Evolutionary conservation across 2,888 invertebrate genomes (phyloP), one percentile per base, ranked within the genome.

Genomic region (Emmelina monodactyla): DNA sequence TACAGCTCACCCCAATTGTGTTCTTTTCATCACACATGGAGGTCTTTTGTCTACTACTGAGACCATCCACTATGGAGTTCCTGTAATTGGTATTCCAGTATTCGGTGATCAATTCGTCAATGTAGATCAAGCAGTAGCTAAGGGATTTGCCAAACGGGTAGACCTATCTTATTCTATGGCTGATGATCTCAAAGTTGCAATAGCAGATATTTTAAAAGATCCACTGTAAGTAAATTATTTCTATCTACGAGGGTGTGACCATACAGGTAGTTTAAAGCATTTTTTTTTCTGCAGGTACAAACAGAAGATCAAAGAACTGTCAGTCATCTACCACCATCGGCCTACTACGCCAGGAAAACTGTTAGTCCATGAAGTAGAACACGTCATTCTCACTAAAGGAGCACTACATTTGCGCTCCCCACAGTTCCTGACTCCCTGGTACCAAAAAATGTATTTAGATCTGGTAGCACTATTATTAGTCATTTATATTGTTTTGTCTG

Each of bases 1-100:
- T n/a, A n/a, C 43, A 59, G 59, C 53, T 11, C 59, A 59, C 37
- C 50, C 52, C 1, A 59, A 58, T 32, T 49, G 48, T 33, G 32
- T 45, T 5, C 42, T 58, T 0, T 57, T 58, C 40, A 57, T 58
- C 34, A 50, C 55, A 1, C 58, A 58, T 30, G 55, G 56, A 6
- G 58, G 58, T 31, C 41, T 53, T 7, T 41, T 56, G 3, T 55
- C 57, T 1, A 43, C 44, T 1, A 50, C 51, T 1, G 59, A 59
- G 37, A 47, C 56, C 3, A 35, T 55, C 3, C 50, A 53, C 31
- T 53, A 43, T 28, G 58, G 51, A 5, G 52, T 52, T 6, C 57
- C 59, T 3, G 40, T 52, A 3, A 53, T 58, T 2, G 56, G 52
- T 1, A 44, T 60, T 0, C 58, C 58, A 1, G 47, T 50, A 1